Evolutionary conservation across 1,140 invertebrate species (phyloP).

Genomic region (Amyelois transitella): DNA sequence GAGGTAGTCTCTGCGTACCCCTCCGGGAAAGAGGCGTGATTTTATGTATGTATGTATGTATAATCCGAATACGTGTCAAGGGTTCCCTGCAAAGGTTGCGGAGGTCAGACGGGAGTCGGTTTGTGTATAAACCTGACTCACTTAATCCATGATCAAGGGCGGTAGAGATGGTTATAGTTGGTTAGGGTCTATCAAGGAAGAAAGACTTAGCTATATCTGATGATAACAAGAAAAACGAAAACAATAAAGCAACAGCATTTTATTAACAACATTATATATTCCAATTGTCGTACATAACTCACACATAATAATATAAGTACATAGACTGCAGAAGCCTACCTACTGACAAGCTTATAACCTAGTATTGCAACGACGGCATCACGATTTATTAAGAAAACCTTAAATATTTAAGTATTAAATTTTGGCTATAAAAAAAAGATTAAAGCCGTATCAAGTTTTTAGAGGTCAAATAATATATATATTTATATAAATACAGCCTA

Average conservation of each 20-base stretch:
- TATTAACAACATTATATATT: slow-evolving; percentile 48
- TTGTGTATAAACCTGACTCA: too few species aligned
- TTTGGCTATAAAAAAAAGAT: slow-evolving; percentile 19
- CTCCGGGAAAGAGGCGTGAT: too few species aligned
- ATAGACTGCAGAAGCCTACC: slow-evolving; percentile 33
- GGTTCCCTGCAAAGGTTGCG: too few species aligned
- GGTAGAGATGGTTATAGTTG: too few species aligned
- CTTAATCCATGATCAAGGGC: not conserved
- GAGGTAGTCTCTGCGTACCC: too few species aligned
- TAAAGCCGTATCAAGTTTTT: slow-evolving; percentile 13
- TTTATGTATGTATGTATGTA: too few species aligned
- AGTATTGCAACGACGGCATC: slow-evolving; percentile 70
- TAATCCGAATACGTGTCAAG: too few species aligned
- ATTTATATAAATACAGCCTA: not conserved
- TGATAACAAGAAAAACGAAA: slow-evolving; percentile 11
- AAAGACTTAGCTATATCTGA: not conserved
- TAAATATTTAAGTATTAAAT: slow-evolving; percentile 29
- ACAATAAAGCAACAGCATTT: slow-evolving; percentile 55
- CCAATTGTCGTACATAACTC: slow-evolving; percentile 20
- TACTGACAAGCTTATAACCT: slow-evolving; percentile 46
- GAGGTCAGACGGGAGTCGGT: too few species aligned
- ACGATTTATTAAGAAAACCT: slow-evolving; percentile 37
- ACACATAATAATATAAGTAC: slow-evolving; percentile 13
- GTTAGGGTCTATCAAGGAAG: not conserved
- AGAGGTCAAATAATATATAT: not conserved